These are phyloP conservation scores for Elephantulus edwardii DNA, from an alignment of 2,113 vertebrate species.

Conservation along the genomic window DNA sequence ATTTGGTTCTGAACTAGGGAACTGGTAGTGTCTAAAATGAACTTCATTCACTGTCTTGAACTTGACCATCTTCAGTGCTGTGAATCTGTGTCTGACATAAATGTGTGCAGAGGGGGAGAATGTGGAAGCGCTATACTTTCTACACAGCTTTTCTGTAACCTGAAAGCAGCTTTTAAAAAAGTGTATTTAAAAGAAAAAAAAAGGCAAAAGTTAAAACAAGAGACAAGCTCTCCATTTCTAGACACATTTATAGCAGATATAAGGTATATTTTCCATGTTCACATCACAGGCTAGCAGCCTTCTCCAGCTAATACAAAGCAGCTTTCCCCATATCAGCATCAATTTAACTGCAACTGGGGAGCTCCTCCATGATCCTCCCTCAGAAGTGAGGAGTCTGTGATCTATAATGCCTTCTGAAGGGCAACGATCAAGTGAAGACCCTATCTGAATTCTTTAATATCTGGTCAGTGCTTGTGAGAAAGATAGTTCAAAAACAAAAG, in stretches of 20 bases:
- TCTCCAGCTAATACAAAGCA: too few species aligned
- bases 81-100: neutral
- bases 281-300: neutral
- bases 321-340: too few species aligned
- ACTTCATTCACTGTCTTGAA: neutral
- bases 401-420: neutral
- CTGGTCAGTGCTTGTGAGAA: neutral
- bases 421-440: neutral
- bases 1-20: too few species aligned
- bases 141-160: too few species aligned
- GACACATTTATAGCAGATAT: too few species aligned
- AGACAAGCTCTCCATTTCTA: too few species aligned
- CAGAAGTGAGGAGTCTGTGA: neutral
- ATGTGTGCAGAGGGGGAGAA: too few species aligned
- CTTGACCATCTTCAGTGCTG: neutral
- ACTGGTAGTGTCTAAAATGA: neutral
- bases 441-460: neutral
- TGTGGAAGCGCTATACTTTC: too few species aligned
- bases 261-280: neutral
- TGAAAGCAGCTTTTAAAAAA: too few species aligned
- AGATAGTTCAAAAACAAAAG: neutral
- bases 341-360: too few species aligned
- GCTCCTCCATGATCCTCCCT: neutral
- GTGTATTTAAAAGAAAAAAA: too few species aligned
- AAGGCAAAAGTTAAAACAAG: too few species aligned